These are phyloP conservation scores for Phylloscopus trochilus DNA, from an alignment of 2,113 vertebrate genomes.

Conservation along the genomic window DNA sequence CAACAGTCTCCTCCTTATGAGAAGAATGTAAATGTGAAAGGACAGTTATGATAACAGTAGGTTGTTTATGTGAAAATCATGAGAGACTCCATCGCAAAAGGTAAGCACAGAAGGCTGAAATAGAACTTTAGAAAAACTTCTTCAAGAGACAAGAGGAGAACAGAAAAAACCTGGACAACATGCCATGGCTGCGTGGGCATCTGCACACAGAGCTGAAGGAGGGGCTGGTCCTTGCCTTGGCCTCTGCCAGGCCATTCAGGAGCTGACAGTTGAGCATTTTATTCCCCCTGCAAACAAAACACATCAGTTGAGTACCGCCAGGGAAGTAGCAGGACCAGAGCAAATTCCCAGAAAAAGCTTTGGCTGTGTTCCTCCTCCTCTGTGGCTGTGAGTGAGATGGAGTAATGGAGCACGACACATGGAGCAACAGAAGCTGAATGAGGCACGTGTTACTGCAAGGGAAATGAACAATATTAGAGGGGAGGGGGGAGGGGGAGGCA, in stretches of 20 bases:
- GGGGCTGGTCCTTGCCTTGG: background rate
- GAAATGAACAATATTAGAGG: background rate
- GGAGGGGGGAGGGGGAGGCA: background rate
- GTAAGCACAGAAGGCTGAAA: no score
- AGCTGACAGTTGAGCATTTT: background rate
- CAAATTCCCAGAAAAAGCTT: constrained; percentile 13
- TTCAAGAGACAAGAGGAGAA: no score
- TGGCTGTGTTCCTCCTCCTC: background rate
- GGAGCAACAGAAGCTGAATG: background rate
- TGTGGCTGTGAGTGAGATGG: background rate
- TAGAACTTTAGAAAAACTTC: no score
- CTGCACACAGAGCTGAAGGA: background rate
- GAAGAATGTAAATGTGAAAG: no score
- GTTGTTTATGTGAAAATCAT: no score
- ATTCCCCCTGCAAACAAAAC: background rate
- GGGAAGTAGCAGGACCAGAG: background rate
- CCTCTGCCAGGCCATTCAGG: background rate
- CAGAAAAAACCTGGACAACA: no score
- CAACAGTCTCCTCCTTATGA: no score
- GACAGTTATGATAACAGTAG: no score
- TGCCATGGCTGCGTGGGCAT: background rate
- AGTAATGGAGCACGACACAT: constrained; percentile 4
- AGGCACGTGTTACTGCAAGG: background rate
- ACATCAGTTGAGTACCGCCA: background rate
- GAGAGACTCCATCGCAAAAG: no score